Base-by-base conservation (phyloP, 2,113 vertebrate species). In the Saguinus midas region DNA sequence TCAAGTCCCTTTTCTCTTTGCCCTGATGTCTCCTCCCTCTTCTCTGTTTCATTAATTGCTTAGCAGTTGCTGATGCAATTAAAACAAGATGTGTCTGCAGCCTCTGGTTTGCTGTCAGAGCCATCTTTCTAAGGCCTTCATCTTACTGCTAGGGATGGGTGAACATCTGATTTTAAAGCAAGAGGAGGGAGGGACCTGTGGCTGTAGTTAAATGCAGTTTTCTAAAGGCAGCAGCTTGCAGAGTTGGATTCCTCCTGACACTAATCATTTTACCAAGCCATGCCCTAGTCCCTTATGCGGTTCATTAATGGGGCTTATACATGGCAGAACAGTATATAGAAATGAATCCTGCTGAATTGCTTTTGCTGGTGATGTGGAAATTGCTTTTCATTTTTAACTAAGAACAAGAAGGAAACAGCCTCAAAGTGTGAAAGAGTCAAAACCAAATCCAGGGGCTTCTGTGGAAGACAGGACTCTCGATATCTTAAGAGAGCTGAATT, bases 41-140 rank as follows among this genome's bases (percentile, higher is more conserved):
- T 94, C 64, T 97, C 58, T 55, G 72, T 96, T 89, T 96, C 91
- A 73, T 98, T 98, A 98, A 97, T 97, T 98, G 97, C 98, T 97
- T 96, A 93, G 98, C 6, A 78, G 58, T 98, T 98, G 95, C 98
- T 98, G 97, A 98, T 98, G 97, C 96, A 98, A 98, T 99, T 98
- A 97, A 97, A 97, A 84, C 6, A 40, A 97, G 79, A 96, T 97
- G 64, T 98, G 92, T 97, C 95, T 98, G 95, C 95, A 98, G 95
- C 75, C 48, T 76, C 23, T 85, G 0, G 97, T 98, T 94, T 91
- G 75, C 93, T 95, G 93, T 95, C 21, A 25, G 52, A 17, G 92
- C 21, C 20, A 3, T 96, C 81, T 97, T 90, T 97, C 89, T 0
- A 4, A 76, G 91, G 81, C 96, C 90, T 94, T 98, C 94, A 68